Evolutionary conservation across 2,888 invertebrate species (phyloP).

Genomic region (Ypsolopha sequella): DNA sequence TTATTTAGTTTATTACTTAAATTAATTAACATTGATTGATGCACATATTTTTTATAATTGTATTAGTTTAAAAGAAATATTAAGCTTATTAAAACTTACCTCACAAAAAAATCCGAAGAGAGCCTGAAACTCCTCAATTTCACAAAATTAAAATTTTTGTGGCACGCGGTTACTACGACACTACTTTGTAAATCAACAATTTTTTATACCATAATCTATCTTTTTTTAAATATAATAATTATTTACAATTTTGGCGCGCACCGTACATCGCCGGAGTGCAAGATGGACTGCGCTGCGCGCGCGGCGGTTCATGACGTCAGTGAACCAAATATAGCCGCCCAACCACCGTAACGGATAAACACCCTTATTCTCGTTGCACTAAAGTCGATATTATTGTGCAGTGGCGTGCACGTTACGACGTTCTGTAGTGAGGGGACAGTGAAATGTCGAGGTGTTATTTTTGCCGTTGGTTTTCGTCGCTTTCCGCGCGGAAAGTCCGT

Average conservation of each 20-base stretch:
- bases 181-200: background rate
- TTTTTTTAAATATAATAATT: background rate
- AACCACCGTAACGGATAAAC: conserved; percentile 22
- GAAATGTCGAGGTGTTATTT: conserved; percentile 63
- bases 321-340: conserved; percentile 48
- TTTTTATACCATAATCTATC: background rate
- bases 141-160: too few species aligned
- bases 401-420: conserved; percentile 16
- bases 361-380: conserved; percentile 6
- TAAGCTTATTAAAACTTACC: too few species aligned
- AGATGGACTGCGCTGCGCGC: conserved; percentile 61
- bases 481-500: conserved; percentile 30
- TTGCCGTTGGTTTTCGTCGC: conserved; percentile 57
- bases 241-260: background rate
- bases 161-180: too few species aligned
- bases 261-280: background rate
- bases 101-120: too few species aligned
- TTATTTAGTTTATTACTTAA: too few species aligned
- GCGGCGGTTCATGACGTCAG: conserved; percentile 44
- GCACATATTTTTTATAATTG: too few species aligned
- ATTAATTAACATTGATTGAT: too few species aligned
- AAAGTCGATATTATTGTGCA: conserved; percentile 18
- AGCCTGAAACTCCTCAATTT: too few species aligned
- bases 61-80: too few species aligned
- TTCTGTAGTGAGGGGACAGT: conserved; percentile 17